These are phyloP conservation scores for Chrysomela aeneicollis DNA, from an alignment of 2,888 invertebrate genomes.

Conservation along the genomic window DNA sequence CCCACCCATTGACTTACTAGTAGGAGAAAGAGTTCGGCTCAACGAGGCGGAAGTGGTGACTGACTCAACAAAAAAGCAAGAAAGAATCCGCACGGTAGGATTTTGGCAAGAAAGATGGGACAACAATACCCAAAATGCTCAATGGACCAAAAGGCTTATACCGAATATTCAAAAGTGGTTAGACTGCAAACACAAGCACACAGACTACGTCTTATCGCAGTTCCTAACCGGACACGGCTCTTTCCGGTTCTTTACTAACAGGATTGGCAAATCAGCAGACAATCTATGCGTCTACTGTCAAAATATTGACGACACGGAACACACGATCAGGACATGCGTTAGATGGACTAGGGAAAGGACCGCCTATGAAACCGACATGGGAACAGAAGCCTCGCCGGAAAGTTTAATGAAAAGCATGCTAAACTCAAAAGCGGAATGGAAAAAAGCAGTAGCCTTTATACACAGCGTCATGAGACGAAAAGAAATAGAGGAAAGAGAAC, in stretches of 20 bases:
- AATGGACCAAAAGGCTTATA: background rate
- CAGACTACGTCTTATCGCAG: no score
- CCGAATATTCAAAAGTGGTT: no score
- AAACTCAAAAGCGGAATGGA: background rate
- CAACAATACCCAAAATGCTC: background rate
- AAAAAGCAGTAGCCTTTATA: background rate
- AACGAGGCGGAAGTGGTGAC: background rate
- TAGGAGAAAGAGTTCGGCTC: background rate
- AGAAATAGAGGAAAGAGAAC: background rate
- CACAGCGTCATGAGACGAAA: background rate
- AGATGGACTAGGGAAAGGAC: background rate
- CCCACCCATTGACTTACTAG: slow-evolving; percentile 13
- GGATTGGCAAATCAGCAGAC: background rate
- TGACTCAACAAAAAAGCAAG: background rate
- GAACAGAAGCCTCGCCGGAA: background rate
- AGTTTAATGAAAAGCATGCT: background rate
- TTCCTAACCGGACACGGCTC: background rate
- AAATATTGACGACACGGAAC: background rate
- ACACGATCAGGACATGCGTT: background rate
- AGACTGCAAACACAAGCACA: no score
- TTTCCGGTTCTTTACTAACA: background rate
- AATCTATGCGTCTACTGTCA: background rate
- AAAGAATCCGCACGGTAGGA: background rate
- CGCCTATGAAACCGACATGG: background rate
- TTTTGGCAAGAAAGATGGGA: slow-evolving; percentile 5